Evolutionary conservation across 2,797 vertebrate species (phyloP).

Genomic region (Gouania willdenowi): DNA sequence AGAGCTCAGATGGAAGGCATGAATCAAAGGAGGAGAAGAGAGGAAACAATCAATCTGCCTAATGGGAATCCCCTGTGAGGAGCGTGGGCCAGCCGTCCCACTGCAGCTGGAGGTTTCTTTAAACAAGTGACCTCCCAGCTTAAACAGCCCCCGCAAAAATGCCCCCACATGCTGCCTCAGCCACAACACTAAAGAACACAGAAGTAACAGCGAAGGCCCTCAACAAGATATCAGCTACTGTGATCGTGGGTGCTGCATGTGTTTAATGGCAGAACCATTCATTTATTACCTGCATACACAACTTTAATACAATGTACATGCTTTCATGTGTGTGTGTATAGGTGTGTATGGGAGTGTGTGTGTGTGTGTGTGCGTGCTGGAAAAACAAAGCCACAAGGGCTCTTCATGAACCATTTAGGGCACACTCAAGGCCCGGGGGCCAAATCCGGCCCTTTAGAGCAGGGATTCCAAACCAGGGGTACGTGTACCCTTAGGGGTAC

Average conservation of each 20-base stretch:
- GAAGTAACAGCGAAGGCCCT: slow-evolving; percentile 38
- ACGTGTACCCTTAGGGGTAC: too few relatives aligned
- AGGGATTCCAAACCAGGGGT: too few relatives aligned
- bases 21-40: slow-evolving; percentile 78
- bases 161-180: slow-evolving; percentile 67
- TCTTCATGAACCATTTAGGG: too few relatives aligned
- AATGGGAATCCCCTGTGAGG: slow-evolving; percentile 78
- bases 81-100: slow-evolving; percentile 63
- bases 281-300: too few relatives aligned
- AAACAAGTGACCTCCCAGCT: slow-evolving; percentile 71
- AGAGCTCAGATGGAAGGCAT: slow-evolving; percentile 78
- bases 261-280: too few relatives aligned
- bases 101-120: slow-evolving; percentile 73
- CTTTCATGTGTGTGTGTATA: too few relatives aligned
- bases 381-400: too few relatives aligned
- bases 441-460: too few relatives aligned
- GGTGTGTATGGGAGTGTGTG: too few relatives aligned
- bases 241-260: slow-evolving; percentile 44
- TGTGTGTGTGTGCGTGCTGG: too few relatives aligned
- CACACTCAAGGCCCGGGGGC: too few relatives aligned
- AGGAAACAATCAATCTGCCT: slow-evolving; percentile 83
- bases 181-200: slow-evolving; percentile 71
- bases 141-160: slow-evolving; percentile 42
- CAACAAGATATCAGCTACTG: slow-evolving; percentile 49
- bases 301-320: too few relatives aligned